phyloP scores from a whole-genome alignment of 2,113 vertebrate species.

The Cebidichthys violaceus region DNA sequence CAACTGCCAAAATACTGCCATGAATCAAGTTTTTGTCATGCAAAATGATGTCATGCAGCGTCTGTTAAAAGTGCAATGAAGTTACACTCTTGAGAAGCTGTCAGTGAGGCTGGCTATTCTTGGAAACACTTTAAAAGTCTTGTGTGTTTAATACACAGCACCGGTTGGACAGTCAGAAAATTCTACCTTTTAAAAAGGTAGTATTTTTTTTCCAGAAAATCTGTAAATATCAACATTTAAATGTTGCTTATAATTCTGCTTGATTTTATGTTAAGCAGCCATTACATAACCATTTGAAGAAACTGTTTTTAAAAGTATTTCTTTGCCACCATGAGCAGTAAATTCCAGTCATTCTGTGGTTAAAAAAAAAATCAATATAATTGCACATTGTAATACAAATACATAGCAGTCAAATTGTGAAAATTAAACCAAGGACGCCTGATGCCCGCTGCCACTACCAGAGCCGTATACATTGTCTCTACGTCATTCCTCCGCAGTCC shows the following conservation, averaged over 20 bases:
- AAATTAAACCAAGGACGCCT: neutral
- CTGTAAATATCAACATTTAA: neutral
- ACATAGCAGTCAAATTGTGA: neutral
- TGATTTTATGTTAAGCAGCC: neutral
- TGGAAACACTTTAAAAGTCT: conserved; percentile 19
- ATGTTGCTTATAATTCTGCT: neutral
- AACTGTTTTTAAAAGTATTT: neutral
- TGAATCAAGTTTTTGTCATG: conserved; percentile 61
- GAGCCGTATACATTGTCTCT: neutral
- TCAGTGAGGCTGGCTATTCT: conserved; percentile 14
- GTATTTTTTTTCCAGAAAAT: too few species aligned
- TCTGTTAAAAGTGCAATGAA: conserved; percentile 50
- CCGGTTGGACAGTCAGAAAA: conserved; percentile 7
- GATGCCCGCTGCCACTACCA: neutral
- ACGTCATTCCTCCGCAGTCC: neutral
- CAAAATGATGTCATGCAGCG: conserved; percentile 63
- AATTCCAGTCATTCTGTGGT: neutral
- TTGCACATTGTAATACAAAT: neutral
- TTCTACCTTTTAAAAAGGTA: neutral
- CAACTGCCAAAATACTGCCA: conserved; percentile 25
- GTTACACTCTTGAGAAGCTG: conserved; percentile 25
- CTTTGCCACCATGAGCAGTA: neutral
- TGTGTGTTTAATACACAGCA: fast-evolving
- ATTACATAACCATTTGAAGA: neutral
- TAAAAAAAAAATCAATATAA: neutral